Evolutionary conservation across 2,113 vertebrate genomes (phyloP).

Genomic region (Alosa alosa): DNA sequence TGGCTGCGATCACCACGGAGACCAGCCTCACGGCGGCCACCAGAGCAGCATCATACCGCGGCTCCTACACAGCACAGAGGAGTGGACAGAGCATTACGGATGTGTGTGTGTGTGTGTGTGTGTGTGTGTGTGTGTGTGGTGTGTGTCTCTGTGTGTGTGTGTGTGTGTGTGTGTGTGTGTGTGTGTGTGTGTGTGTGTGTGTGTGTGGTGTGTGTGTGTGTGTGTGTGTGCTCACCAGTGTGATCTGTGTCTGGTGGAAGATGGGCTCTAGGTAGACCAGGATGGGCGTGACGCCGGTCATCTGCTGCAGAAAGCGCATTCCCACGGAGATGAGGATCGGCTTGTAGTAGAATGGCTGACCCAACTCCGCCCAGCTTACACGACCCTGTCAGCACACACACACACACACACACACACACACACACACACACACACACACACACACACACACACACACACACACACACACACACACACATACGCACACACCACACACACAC

Average conservation of each 20-base stretch:
- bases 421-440: neutral
- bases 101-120: neutral
- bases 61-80: no score
- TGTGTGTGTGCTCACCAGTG: constrained; percentile 69
- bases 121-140: neutral
- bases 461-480: no score
- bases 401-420: neutral
- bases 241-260: constrained; percentile 75
- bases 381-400: constrained; percentile 40
- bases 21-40: constrained; percentile 83
- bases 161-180: neutral
- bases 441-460: no score
- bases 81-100: no score
- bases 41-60: constrained; percentile 79
- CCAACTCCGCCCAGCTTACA: constrained; percentile 74
- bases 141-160: neutral
- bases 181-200: neutral
- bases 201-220: neutral
- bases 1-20: constrained; percentile 77
- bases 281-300: constrained; percentile 87
- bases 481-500: no score
- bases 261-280: constrained; percentile 89
- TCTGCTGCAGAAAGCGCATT: constrained; percentile 95
- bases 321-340: constrained; percentile 79
- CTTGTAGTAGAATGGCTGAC: constrained; percentile 74